A percentile compares a stretch with the other conserved stretches of the same genome.
Conservation (phyloP, 2,888 invertebrate genomes). For the Drosophila kambysellisi region DNA sequence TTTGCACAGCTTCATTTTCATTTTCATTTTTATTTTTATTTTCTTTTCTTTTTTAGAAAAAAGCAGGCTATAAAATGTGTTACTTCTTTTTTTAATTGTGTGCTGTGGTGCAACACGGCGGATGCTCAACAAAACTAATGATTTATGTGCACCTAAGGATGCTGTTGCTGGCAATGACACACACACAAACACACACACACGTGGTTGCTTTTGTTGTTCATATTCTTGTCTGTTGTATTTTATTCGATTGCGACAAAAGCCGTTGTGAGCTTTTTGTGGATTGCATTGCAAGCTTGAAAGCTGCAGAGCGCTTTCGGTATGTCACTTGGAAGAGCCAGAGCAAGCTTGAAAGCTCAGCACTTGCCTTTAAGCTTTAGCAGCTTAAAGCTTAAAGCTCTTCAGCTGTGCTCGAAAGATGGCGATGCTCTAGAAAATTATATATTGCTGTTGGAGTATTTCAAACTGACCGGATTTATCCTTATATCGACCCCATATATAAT, state of each 20-base stretch:
- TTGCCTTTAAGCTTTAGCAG: background rate
- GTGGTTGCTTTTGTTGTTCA: background rate
- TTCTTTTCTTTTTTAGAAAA: background rate
- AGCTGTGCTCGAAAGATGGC: background rate
- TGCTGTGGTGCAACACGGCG: conserved; percentile 30
- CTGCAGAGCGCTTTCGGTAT: background rate
- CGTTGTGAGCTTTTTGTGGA: conserved; percentile 34
- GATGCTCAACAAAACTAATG: conserved; percentile 41
- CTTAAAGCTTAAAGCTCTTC: conserved; percentile 4
- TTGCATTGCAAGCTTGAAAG: conserved; percentile 6
- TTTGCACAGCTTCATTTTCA: conserved; percentile 4
- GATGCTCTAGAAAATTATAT: background rate
- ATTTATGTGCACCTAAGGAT: conserved; percentile 47
- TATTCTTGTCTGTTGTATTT: conserved; percentile 20
- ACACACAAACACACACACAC: background rate
- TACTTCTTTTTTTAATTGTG: background rate
- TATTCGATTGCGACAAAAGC: conserved; percentile 24
- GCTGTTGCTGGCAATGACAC: conserved; percentile 16
- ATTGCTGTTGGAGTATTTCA: background rate
- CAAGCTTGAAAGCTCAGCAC: conserved; percentile 12
- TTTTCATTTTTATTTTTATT: background rate
- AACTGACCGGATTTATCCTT: background rate
- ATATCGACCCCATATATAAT: background rate
- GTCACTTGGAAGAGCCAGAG: background rate
- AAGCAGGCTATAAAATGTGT: background rate